A percentile compares a stretch with the other conserved stretches of the same genome.
Evolutionary conservation across 1,140 invertebrate genomes (phyloP).

Genomic region (Aphaenogaster floridana): DNA sequence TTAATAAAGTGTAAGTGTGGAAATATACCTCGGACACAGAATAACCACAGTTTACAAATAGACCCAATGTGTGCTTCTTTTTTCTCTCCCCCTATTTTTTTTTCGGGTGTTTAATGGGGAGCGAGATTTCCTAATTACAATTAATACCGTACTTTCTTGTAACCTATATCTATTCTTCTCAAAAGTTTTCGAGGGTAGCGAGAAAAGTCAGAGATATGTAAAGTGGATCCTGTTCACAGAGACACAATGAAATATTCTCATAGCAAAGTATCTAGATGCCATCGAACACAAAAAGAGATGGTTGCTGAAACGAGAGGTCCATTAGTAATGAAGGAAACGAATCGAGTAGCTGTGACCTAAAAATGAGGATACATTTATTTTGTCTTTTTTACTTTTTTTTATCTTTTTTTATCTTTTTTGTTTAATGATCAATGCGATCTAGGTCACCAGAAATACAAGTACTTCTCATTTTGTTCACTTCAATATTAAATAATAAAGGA

Average conservation of each 20-base stretch:
- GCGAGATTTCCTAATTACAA: slow-evolving; percentile 60
- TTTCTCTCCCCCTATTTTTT: slow-evolving; percentile 9
- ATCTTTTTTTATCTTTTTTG: slow-evolving; percentile 82
- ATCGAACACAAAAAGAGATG: slow-evolving; percentile 71
- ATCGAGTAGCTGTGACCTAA: slow-evolving; percentile 88
- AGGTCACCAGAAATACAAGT: slow-evolving; percentile 87
- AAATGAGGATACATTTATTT: slow-evolving; percentile 92
- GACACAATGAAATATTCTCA: slow-evolving; percentile 68
- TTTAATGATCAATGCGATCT: slow-evolving; percentile 85
- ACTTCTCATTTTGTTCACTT: slow-evolving; percentile 84
- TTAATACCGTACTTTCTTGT: slow-evolving; percentile 62
- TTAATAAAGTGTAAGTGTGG: slow-evolving; percentile 59
- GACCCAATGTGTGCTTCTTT: slow-evolving; percentile 60
- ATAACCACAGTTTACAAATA: slow-evolving; percentile 63
- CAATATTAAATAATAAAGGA: slow-evolving; percentile 86
- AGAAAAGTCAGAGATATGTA: slow-evolving; percentile 62
- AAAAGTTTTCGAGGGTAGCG: slow-evolving; percentile 55
- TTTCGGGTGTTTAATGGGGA: slow-evolving; percentile 50
- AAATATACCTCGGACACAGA: slow-evolving; percentile 58
- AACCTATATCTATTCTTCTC: slow-evolving; percentile 60
- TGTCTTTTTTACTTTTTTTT: slow-evolving; percentile 89
- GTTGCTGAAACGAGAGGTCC: slow-evolving; percentile 75
- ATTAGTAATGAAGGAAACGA: slow-evolving; percentile 78
- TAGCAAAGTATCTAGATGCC: slow-evolving; percentile 74
- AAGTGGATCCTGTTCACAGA: slow-evolving; percentile 62